phyloP scores from a whole-genome alignment of 2,888 invertebrate species.

The Amorpha juglandis region DNA sequence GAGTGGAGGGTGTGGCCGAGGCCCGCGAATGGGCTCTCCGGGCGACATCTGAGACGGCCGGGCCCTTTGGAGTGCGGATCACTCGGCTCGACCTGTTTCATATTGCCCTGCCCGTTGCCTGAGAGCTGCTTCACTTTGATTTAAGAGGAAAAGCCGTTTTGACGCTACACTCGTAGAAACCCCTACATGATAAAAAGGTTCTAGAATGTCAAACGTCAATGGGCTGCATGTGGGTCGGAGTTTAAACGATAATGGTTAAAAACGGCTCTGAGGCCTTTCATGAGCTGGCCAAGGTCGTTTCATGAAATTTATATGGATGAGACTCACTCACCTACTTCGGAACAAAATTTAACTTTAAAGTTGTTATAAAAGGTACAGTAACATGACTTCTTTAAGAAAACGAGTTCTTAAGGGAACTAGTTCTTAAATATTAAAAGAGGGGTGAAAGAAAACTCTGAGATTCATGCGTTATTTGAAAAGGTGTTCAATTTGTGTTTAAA shows the following conservation, averaged over 20 bases:
- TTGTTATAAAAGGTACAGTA: not conserved
- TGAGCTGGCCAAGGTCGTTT: conserved; percentile 18
- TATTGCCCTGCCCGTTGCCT: conserved; percentile 77
- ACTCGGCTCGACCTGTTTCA: conserved; percentile 79
- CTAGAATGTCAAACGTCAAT: conserved; percentile 50
- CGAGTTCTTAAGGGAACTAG: no score
- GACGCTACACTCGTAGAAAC: conserved; percentile 62
- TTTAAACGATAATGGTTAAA: conserved; percentile 8
- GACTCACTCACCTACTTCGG: not conserved
- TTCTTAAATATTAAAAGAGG: not conserved
- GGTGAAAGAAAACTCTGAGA: not conserved
- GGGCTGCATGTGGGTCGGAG: conserved; percentile 40
- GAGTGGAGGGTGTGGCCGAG: conserved; percentile 82
- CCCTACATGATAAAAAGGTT: conserved; percentile 57
- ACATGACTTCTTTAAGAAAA: not conserved
- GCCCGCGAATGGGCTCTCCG: conserved; percentile 80
- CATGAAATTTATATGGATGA: conserved; percentile 6
- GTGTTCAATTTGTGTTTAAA: no score
- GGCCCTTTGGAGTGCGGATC: conserved; percentile 79
- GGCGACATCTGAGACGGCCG: conserved; percentile 81
- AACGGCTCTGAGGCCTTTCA: not conserved
- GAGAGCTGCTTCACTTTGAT: conserved; percentile 81
- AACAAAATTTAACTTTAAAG: not conserved
- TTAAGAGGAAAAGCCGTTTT: conserved; percentile 79
- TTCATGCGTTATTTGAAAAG: no score